A percentile compares a stretch with the other conserved stretches of the same genome.
Conservation (phyloP, 2,888 invertebrate species). For the Orgyia antiqua region DNA sequence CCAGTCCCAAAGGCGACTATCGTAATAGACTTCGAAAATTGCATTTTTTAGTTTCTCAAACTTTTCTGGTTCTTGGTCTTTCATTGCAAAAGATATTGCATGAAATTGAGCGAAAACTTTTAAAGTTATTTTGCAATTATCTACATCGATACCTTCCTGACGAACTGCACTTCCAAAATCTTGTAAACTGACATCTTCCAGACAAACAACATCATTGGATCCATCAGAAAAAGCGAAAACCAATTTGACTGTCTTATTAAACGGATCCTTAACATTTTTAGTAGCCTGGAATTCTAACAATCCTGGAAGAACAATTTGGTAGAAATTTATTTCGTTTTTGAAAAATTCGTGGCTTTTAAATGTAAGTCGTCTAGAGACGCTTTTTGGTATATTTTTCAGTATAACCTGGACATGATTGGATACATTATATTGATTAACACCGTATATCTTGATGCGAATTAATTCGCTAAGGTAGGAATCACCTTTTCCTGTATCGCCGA, state of each 20-base stretch:
- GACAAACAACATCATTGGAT: constrained; percentile 71
- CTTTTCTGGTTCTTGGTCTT: constrained; percentile 68
- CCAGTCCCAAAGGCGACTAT: constrained; percentile 74
- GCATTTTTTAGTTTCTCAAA: constrained; percentile 57
- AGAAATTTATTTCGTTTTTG: constrained; percentile 83
- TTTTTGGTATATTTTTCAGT: constrained; percentile 82
- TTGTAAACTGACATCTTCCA: constrained; percentile 72
- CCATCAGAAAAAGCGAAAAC: constrained; percentile 71
- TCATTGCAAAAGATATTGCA: constrained; percentile 78
- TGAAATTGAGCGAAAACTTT: constrained; percentile 78
- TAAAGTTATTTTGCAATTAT: constrained; percentile 68
- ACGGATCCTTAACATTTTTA: constrained; percentile 62
- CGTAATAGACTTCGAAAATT: constrained; percentile 78
- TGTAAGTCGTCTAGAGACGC: constrained; percentile 79
- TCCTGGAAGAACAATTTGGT: constrained; percentile 68
- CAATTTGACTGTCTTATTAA: constrained; percentile 66
- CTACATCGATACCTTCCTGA: constrained; percentile 69
- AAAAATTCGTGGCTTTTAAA: constrained; percentile 83
- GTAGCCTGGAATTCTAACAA: constrained; percentile 60
- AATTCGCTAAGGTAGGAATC: constrained; percentile 84
- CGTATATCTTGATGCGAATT: constrained; percentile 77
- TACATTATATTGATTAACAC: constrained; percentile 41
- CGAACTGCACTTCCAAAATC: constrained; percentile 63
- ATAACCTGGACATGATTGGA: constrained; percentile 70
- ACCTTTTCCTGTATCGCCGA: constrained; percentile 76